Evolutionary conservation across 2,113 vertebrate genomes (phyloP), one percentile per base, ranked within the genome.

Genomic region (Hoplias malabaricus): DNA sequence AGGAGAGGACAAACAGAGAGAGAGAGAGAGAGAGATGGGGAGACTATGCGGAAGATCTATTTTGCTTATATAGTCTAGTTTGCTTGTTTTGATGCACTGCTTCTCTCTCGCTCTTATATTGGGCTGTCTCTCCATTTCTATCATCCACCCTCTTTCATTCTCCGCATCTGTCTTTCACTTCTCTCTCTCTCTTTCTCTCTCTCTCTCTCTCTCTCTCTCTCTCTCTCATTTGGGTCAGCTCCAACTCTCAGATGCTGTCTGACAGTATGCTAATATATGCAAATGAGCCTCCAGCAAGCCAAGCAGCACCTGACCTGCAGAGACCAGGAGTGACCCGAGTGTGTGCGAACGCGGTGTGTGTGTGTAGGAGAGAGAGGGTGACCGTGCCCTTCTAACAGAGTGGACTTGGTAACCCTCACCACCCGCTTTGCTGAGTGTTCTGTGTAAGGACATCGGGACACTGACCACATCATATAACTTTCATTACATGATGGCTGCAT

Each of bases 181-280:
- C 14, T 6, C 11, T 33, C 62, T 29, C 36, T 59, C 77, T 80
- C 12, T 21, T n/a, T 40, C n/a, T 36, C 57, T 56, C 62, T 75
- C 38, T 40, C 25, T 38, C 11, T 57, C 19, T 59, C 40, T 11
- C 42, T 40, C 9, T 31, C 56, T 40, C 56, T 78, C 75, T 79
- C 67, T 57, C 68, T 62, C 59, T 66, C 29, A 70, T 76, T 87
- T 86, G 83, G 80, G 80, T 79, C 66, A 40, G 65, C 73, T 84
- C 83, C 83, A 84, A 67, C 77, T 84, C 65, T 82, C 73, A 82
- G 90, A 91, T 84, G 87, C 92, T 92, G 91, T 92, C 89, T 93
- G 92, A 93, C 92, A 90, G 83, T 87, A 93, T 93, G 92, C 93
- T 88, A 93, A 93, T 93, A 69, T 90, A 93, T 93, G 92, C 87